Base-by-base conservation (phyloP, 2,888 invertebrate species). In the Achlya flavicornis region DNA sequence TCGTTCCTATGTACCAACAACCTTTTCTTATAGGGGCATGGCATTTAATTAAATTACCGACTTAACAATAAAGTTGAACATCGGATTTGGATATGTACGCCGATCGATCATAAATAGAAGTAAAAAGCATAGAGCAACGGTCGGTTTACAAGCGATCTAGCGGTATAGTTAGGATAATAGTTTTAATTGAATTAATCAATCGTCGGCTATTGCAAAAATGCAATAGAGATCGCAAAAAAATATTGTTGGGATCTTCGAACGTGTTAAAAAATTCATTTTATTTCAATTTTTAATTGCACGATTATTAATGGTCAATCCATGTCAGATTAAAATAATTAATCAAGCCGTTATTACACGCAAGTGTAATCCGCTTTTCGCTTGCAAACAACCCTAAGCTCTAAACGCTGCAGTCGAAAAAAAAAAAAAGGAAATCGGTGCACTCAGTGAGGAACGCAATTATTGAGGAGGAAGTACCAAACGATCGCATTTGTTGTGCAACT, bases 391-490 rank as follows among this genome's bases (percentile, higher is more conserved):
- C 12, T 1, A 3, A 32, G 16, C 48, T 32, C 16, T 61, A 43
- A 61, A 53, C 41, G 60, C 48, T 64, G 65, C 63, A 63, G 64
- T 59, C 3, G 19, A 53, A 26, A 46, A 38, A 67, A 64, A n/a
- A 67, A 64, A 69, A 68, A 67, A 70, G 63, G 63, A 48, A 64
- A 64, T 59, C 32, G 61, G 58, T 64, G 62, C 62, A 62, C 48
- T 57, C 33, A 26, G 61, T 19, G 60, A 63, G 61, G 65, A 63
- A 58, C 60, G 65, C 63, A 63, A 65, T 65, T 65, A 62, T 62
- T 38, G 53, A 43, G 46, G 58, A 64, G 62, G 62, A 62, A 62
- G 64, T 46, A 41, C 61, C 57, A 65, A 35, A 59, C 58, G 16
- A 59, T 59, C 60, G 61, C 57, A 65, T 61, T 60, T 61, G 62